A percentile compares a stretch with the other conserved stretches of the same genome.
These are phyloP conservation scores for Acleris cristana DNA, from an alignment of 2,888 invertebrate genomes.

Conservation along the genomic window DNA sequence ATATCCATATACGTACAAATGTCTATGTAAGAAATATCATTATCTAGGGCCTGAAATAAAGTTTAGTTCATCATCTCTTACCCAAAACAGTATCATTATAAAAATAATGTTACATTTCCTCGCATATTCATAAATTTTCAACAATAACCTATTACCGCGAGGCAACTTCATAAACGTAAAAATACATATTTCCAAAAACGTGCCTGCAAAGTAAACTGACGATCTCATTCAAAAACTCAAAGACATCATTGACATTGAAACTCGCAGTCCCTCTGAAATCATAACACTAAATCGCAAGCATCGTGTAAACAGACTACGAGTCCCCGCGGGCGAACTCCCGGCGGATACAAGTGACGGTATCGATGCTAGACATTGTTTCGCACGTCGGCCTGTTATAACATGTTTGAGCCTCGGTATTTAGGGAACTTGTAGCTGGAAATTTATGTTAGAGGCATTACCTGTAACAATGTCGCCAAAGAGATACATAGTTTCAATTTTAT, in stretches of 20 bases:
- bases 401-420: constrained; percentile 45
- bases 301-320: constrained; percentile 32
- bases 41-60: no score
- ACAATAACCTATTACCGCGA: no score
- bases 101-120: no score
- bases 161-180: not conserved
- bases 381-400: constrained; percentile 54
- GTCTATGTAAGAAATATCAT: no score
- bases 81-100: no score
- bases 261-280: constrained; percentile 12
- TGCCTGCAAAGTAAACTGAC: not conserved
- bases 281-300: constrained; percentile 30
- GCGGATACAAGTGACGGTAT: constrained; percentile 69
- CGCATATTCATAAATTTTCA: no score
- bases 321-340: constrained; percentile 50
- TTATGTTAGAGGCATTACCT: not conserved
- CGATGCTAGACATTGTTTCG: constrained; percentile 63
- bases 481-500: no score
- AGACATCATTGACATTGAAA: constrained; percentile 7
- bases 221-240: not conserved
- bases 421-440: constrained; percentile 40
- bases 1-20: no score
- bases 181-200: not conserved
- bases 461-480: no score
- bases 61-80: no score